Evolutionary conservation across 2,113 vertebrate species (phyloP).

Genomic region (Aplodontia rufa): DNA sequence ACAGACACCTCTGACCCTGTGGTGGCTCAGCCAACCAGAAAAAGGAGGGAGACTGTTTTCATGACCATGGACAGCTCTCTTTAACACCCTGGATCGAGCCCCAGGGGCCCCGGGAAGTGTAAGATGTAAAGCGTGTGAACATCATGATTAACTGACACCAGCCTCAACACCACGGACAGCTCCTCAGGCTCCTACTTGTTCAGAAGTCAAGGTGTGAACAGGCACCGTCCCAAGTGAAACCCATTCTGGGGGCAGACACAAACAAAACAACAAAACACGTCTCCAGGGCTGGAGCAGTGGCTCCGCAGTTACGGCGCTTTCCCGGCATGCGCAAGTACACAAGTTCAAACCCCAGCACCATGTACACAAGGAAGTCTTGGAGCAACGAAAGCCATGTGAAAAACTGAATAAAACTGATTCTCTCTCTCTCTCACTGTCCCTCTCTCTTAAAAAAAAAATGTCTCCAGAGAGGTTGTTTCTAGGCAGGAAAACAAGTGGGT

Average conservation of each 20-base stretch:
- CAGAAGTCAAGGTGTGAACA: not conserved
- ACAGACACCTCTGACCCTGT: not conserved
- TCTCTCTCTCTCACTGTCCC: too few species aligned
- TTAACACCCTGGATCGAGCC: not conserved
- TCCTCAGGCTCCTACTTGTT: not conserved
- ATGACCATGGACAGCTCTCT: not conserved
- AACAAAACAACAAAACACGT: too few species aligned
- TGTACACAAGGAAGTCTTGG: too few species aligned
- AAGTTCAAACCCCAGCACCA: too few species aligned
- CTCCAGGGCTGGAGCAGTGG: too few species aligned
- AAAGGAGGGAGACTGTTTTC: not conserved
- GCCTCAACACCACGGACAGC: not conserved
- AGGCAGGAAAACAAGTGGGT: not conserved
- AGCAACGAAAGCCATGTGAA: too few species aligned
- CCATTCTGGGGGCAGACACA: not conserved
- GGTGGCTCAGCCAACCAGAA: not conserved
- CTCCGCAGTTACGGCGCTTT: too few species aligned
- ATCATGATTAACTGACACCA: not conserved
- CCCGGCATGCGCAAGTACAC: too few species aligned
- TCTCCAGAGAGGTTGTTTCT: not conserved
- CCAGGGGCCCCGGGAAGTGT: not conserved
- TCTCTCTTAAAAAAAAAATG: too few species aligned
- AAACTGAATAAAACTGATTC: too few species aligned
- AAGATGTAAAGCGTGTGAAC: not conserved
- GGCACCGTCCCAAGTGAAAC: not conserved